A percentile compares a stretch with the other conserved stretches of the same genome.
Conservation (phyloP, 2,797 vertebrate species). For the Syncerus caffer region DNA sequence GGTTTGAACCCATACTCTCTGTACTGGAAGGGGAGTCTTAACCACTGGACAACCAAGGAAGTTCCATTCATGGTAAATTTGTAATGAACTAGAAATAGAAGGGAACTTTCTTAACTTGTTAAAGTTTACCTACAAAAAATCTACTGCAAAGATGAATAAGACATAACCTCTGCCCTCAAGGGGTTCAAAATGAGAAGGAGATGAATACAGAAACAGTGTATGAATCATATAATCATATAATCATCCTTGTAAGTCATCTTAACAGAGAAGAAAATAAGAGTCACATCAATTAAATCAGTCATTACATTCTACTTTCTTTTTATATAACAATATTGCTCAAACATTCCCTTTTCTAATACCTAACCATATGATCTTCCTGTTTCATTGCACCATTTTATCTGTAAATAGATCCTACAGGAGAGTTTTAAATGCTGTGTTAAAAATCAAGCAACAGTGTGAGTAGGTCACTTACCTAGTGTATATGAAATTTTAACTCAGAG, state of each 20-base stretch:
- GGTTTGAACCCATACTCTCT: not conserved
- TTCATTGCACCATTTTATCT: not conserved
- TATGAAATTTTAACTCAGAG: not conserved
- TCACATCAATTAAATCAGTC: not conserved
- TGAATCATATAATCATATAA: not conserved
- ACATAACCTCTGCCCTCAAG: not conserved
- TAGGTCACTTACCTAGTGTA: not conserved
- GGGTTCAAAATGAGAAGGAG: not conserved
- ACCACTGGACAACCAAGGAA: not conserved
- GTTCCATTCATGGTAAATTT: not conserved
- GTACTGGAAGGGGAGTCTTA: not conserved
- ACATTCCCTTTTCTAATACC: not conserved
- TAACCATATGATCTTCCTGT: not conserved
- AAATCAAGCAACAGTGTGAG: not conserved
- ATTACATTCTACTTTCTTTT: not conserved
- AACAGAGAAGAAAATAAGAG: not conserved
- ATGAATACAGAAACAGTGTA: not conserved
- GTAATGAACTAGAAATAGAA: not conserved
- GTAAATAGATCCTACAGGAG: not conserved
- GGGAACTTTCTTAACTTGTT: not conserved
- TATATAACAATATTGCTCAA: not conserved
- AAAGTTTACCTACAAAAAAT: not conserved
- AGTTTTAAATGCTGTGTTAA: not conserved
- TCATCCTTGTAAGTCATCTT: not conserved
- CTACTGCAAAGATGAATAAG: not conserved